These are phyloP conservation scores for Psittacula derbiana DNA, from an alignment of 2,797 vertebrate species.

Conservation along the genomic window DNA sequence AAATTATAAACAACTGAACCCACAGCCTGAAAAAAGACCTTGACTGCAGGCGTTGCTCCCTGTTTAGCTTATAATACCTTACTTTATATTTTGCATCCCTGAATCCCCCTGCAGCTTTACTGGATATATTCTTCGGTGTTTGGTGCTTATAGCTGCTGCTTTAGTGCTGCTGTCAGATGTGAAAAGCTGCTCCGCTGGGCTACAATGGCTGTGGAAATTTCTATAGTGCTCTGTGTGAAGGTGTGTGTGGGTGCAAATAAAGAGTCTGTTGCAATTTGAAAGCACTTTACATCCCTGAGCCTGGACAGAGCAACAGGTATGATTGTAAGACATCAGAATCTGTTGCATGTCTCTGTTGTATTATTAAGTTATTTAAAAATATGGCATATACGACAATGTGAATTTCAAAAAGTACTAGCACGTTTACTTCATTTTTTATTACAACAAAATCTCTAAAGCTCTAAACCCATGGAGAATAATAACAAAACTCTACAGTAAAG, in stretches of 20 bases:
- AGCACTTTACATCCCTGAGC: neutral
- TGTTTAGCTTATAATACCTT: neutral
- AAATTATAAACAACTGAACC: neutral
- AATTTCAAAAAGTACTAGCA: neutral
- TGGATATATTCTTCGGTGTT: neutral
- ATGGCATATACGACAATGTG: neutral
- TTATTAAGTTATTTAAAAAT: neutral
- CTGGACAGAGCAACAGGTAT: neutral
- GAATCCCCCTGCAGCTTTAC: neutral
- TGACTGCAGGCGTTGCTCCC: neutral
- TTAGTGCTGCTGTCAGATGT: neutral
- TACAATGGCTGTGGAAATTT: neutral
- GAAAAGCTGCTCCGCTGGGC: neutral
- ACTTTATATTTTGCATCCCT: neutral
- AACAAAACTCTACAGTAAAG: constrained; percentile 7
- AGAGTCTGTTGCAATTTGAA: neutral
- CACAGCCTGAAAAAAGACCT: neutral
- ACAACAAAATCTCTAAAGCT: neutral
- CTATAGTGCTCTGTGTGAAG: neutral
- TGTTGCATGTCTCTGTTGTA: neutral
- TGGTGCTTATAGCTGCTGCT: neutral
- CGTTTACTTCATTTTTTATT: constrained; percentile 6
- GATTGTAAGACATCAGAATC: neutral
- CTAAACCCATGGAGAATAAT: neutral
- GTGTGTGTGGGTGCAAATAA: neutral